Conservation (phyloP, 1,140 invertebrate genomes). For the Forficula auricularia region DNA sequence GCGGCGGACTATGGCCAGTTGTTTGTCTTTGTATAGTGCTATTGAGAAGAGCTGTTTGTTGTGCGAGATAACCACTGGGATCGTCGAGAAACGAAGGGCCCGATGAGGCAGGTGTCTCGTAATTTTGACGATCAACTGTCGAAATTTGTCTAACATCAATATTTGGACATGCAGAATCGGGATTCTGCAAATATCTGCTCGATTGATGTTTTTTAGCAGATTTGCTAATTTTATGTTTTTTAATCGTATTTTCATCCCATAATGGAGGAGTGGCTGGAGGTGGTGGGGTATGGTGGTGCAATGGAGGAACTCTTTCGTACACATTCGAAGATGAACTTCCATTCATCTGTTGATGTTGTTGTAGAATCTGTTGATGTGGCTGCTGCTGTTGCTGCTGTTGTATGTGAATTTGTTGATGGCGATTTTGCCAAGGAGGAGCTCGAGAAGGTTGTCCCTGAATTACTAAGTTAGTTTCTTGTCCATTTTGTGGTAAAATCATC, state of each 20-base stretch:
- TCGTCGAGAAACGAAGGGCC: constrained; percentile 69
- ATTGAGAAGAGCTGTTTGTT: constrained; percentile 66
- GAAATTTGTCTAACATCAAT: constrained; percentile 31
- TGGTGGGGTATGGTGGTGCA: constrained; percentile 46
- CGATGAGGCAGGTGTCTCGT: constrained; percentile 7
- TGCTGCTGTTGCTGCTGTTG: constrained; percentile 15
- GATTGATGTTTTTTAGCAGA: constrained; percentile 23
- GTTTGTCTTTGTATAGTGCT: constrained; percentile 64
- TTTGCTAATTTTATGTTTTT: constrained; percentile 28
- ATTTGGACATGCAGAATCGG: constrained; percentile 32
- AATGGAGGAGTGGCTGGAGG: constrained; percentile 20
- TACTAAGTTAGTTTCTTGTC: no score
- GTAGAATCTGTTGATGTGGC: constrained; percentile 21
- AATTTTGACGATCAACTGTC: constrained; percentile 19
- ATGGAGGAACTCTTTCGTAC: constrained; percentile 49
- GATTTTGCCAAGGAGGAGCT: constrained; percentile 13
- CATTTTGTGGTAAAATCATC: no score
- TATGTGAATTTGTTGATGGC: constrained; percentile 14
- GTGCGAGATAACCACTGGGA: constrained; percentile 69
- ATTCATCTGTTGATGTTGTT: constrained; percentile 16
- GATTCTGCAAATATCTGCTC: constrained; percentile 15
- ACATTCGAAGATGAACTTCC: constrained; percentile 19
- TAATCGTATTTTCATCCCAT: constrained; percentile 40
- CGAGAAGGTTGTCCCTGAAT: no score
- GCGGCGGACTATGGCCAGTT: constrained; percentile 20